Conservation (phyloP, 1,140 invertebrate genomes). For the Aphelinus atriplicis region DNA sequence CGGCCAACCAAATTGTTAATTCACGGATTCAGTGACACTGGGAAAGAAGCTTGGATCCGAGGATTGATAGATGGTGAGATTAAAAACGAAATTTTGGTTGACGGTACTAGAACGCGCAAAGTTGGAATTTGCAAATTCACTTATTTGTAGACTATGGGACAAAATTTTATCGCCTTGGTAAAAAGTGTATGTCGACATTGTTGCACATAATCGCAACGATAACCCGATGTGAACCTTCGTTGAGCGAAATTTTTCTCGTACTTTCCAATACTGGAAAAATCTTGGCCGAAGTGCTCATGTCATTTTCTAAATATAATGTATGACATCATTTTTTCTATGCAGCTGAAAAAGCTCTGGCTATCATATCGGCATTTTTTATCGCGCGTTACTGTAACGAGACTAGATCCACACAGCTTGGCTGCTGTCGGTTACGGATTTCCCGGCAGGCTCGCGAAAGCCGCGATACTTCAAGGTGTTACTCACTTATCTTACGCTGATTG, state of each 20-base stretch:
- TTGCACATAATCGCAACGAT: constrained; percentile 43
- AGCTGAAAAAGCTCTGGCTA: no score
- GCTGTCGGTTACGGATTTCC: no score
- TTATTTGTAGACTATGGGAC: constrained; percentile 20
- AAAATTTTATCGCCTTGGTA: constrained; percentile 35
- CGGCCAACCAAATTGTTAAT: constrained; percentile 64
- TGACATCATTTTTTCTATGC: constrained; percentile 22
- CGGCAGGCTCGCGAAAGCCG: no score
- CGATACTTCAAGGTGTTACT: no score
- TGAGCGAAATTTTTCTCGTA: constrained; percentile 36
- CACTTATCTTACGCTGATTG: no score
- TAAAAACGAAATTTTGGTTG: background rate
- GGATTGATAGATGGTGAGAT: constrained; percentile 56
- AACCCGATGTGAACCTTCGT: constrained; percentile 33
- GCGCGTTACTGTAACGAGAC: no score
- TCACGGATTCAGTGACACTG: constrained; percentile 68
- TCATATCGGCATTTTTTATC: no score
- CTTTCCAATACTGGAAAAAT: constrained; percentile 33
- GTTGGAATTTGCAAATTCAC: background rate
- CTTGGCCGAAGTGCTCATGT: background rate
- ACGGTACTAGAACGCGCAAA: background rate
- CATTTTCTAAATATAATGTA: constrained; percentile 29
- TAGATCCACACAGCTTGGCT: no score
- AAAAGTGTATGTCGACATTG: constrained; percentile 44
- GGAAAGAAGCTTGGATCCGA: constrained; percentile 59